Base-by-base conservation (phyloP, 1,140 invertebrate species). In the Pentalonia nigronervosa region DNA sequence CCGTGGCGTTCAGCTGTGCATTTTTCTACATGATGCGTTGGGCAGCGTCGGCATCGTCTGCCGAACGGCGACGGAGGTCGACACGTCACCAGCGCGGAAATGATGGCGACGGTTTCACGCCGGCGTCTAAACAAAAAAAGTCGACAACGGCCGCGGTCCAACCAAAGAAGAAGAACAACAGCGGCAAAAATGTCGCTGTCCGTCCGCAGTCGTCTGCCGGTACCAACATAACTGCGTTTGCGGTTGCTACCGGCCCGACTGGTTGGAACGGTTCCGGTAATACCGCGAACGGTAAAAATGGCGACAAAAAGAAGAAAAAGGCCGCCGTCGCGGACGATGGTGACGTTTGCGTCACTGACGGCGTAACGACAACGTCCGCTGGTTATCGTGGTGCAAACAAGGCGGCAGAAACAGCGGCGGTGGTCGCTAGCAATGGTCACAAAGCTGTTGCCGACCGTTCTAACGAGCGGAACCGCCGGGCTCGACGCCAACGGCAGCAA, bases 11-110 rank as follows among this genome's bases (percentile, higher is more conserved):
- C 34, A 89, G 88, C 34, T 53, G 48, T 6, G 48, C n/a, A 11
- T 89, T 89, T 89, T 89, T 89, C 34, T 89, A 41, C 50, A 56
- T 89, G 88, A 89, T 89, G 88, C 88, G 88, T 25, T 89, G 88
- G 88, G 88, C 88, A 36, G 50, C 50, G n/a, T 87, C 83, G 3
- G 23, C 83, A 17, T n/a, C 88, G 88, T 89, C 88, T 7, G 36
- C 48, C 11, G 88, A 89, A 41, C 48, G 88, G 21, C 88, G 34
- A 7, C 88, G n/a, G 14, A 87, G 47, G 45, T 34, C 86, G 25
- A 36, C 48, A 0, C 88, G 88, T 23, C 48, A 56, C 11, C 50
- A 36, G 1, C 88, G 88, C 21, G 88, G n/a, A 25, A 89, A 36
- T 36, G 34, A 25, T 14, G 88, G 88, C 4, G 88, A 89, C 34